Conservation (phyloP, 1,140 invertebrate species). For the Ephestia elutella region DNA sequence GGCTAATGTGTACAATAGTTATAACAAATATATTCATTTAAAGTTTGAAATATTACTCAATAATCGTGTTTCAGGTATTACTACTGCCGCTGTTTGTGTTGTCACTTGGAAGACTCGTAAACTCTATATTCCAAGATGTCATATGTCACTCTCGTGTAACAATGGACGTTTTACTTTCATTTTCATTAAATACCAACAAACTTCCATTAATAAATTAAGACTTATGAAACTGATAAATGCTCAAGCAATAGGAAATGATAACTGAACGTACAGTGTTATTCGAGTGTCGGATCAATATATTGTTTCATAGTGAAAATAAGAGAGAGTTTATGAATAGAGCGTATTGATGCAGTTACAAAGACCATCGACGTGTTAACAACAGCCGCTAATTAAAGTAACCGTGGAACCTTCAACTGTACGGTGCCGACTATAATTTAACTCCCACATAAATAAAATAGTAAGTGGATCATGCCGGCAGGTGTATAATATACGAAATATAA, state of each 20-base stretch:
- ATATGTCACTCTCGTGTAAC: conserved; percentile 5
- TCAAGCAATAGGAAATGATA: not conserved
- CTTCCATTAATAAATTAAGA: not conserved
- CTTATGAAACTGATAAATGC: not conserved
- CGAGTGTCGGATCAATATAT: not conserved
- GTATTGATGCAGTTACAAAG: not conserved
- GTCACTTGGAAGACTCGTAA: conserved; percentile 7
- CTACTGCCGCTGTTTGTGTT: conserved; percentile 26
- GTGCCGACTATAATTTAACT: not conserved
- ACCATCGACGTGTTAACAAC: not conserved
- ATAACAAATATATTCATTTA: conserved; percentile 59
- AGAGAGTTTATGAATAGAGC: not conserved
- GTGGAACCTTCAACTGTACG: not conserved
- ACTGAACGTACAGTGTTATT: not conserved
- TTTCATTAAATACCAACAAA: not conserved
- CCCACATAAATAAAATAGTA: conserved; percentile 2
- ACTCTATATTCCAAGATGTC: not conserved
- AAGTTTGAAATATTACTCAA: conserved; percentile 49
- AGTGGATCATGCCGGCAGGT: not conserved
- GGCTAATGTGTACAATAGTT: conserved; percentile 53
- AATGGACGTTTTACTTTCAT: conserved; percentile 7
- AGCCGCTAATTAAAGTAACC: not conserved
- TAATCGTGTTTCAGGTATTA: conserved; percentile 39
- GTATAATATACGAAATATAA: conserved; percentile 1
- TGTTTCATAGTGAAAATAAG: not conserved